phyloP scores from a whole-genome alignment of 2,888 invertebrate species.

The Nomada ruficornis region DNA sequence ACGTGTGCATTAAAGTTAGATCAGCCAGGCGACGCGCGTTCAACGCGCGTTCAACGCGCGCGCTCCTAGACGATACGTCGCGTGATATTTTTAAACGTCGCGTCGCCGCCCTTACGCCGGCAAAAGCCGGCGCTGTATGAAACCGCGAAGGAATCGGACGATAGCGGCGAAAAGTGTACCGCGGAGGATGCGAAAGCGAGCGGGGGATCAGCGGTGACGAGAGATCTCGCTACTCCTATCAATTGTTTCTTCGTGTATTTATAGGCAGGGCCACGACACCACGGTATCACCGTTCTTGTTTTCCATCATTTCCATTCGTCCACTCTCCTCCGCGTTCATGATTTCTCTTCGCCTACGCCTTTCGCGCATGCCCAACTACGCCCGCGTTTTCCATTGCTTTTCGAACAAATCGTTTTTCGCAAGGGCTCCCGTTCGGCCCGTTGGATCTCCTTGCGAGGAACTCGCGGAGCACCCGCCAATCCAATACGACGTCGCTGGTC shows the following conservation, averaged over 20 bases:
- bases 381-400: too few species aligned
- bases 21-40: conserved; percentile 28
- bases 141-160: conserved; percentile 66
- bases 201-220: conserved; percentile 36
- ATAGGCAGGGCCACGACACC: conserved; percentile 78
- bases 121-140: conserved; percentile 6
- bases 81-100: conserved; percentile 71
- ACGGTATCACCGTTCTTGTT: conserved; percentile 80
- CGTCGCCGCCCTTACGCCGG: conserved; percentile 59
- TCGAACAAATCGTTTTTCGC: not conserved
- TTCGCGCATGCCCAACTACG: not conserved
- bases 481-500: conserved; percentile 12
- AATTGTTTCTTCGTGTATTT: conserved; percentile 80
- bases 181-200: conserved; percentile 44
- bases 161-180: conserved; percentile 70
- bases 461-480: not conserved
- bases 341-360: conserved; percentile 38
- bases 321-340: not conserved
- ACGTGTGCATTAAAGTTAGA: conserved; percentile 35
- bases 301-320: conserved; percentile 72
- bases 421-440: too few species aligned
- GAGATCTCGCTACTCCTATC: conserved; percentile 75
- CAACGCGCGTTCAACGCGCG: not conserved
- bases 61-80: conserved; percentile 61
- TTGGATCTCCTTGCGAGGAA: too few species aligned